Percentiles rank a stretch among this genome's conserved stretches.
Evolutionary conservation across 1,140 invertebrate genomes (phyloP).

Genomic region (Marisa cornuarietis): DNA sequence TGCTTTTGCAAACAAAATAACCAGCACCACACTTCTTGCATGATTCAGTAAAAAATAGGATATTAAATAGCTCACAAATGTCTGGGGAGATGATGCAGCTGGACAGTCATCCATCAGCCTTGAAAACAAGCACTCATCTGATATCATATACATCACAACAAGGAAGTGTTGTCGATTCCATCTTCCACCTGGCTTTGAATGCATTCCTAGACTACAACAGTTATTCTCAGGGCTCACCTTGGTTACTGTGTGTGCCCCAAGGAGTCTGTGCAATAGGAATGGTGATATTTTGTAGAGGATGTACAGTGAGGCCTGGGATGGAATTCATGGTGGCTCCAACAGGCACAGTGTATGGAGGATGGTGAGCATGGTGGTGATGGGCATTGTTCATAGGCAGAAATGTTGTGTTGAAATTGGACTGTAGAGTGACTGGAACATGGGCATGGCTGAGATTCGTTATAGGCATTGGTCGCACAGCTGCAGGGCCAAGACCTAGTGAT

Average conservation of each 20-base stretch:
- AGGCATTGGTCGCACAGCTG: constrained; percentile 13
- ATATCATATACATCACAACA: too few relatives aligned
- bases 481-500: constrained; percentile 12
- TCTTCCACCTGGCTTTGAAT: neutral
- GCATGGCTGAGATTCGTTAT: too few relatives aligned
- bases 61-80: too few relatives aligned
- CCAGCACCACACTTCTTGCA: too few relatives aligned
- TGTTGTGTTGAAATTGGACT: neutral
- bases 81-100: too few relatives aligned
- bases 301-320: constrained; percentile 10
- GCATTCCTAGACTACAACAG: neutral
- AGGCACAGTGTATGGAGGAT: constrained; percentile 19
- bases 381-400: constrained; percentile 6
- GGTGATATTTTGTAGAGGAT: constrained; percentile 9
- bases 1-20: too few relatives aligned
- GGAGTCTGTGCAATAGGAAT: constrained; percentile 20
- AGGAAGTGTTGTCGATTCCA: too few relatives aligned
- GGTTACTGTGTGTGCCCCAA: constrained; percentile 20
- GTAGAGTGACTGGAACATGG: too few relatives aligned
- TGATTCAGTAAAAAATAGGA: too few relatives aligned
- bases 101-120: too few relatives aligned
- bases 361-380: neutral
- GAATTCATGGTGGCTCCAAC: constrained; percentile 20
- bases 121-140: too few relatives aligned
- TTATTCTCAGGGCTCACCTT: constrained; percentile 18